Evolutionary conservation across 1,140 invertebrate genomes (phyloP), one percentile per base, ranked within the genome.

Genomic region (Apis cerana): DNA sequence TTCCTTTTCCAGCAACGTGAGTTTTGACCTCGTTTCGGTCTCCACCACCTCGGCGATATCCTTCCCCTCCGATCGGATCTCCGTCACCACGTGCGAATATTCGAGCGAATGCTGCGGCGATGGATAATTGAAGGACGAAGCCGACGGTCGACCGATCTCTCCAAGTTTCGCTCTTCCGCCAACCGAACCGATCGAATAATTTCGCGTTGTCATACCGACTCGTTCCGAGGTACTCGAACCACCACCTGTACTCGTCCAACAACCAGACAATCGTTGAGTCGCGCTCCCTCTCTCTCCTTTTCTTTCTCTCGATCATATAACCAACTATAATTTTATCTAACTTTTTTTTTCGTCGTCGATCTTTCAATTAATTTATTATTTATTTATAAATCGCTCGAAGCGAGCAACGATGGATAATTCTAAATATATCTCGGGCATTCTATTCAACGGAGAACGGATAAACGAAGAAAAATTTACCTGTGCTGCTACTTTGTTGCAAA

Each of bases 401-500:
- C 1, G 27, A 27, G 27, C 1, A 33, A 33, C 33, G 33, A 33
- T 27, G 33, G 33, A 33, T 33, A 33, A 33, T 33, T n/a, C 33
- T 33, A 33, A 27, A 27, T 27, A 27, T 27, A 33, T 27, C 27
- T 27, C 27, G 27, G 27, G 27, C 27, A n/a, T 27, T 27, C 27
- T 1, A 27, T 27, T 27, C 27, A 27, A 27, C 27, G 27, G 27
- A 27, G 27, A 27, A 27, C 1, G 2, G 33, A 33, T 33, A 33
- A 3, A 0, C 33, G 33, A 33, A 33, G 33, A 33, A 33, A 89
- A 85, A 54, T 94, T 94, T 58, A 87, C 86, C 95, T 95, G 88
- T 96, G 95, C 85, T 95, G 95, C 23, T 95, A 95, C 89, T 96
- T 95, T 95, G 95, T 21, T 95, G 95, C 61, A 96, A 91, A 62